phyloP scores from a whole-genome alignment of 64 coral and sea anemone species.

The Montipora sp. region DNA sequence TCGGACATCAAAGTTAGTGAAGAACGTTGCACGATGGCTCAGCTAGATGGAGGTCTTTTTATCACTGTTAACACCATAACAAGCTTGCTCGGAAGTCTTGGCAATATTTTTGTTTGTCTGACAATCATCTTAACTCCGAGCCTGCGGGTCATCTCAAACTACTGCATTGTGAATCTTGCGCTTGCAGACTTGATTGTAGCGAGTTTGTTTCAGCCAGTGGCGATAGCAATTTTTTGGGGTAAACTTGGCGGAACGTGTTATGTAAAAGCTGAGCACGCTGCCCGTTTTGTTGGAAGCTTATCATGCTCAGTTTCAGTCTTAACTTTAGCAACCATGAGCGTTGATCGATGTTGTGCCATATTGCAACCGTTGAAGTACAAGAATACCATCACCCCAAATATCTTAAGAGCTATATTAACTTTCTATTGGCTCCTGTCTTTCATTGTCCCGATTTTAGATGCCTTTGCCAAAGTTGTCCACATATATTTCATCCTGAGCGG shows the following conservation, averaged over 20 bases:
- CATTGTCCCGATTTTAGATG: constrained; percentile 59
- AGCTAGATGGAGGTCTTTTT: constrained; percentile 37
- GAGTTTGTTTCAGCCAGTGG: constrained; percentile 46
- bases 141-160: constrained; percentile 68
- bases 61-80: constrained; percentile 57
- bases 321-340: constrained; percentile 68
- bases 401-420: constrained; percentile 47
- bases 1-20: constrained; percentile 40
- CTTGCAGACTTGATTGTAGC: constrained; percentile 60
- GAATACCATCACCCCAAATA: background rate
- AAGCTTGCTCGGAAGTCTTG: constrained; percentile 53
- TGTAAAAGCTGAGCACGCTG: constrained; percentile 67
- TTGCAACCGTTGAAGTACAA: constrained; percentile 72
- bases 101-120: constrained; percentile 63
- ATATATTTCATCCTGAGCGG: constrained; percentile 35
- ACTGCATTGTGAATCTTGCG: constrained; percentile 68
- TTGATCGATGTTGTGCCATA: constrained; percentile 75
- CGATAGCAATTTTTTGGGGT: constrained; percentile 45
- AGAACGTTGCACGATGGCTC: constrained; percentile 57
- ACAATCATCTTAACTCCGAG: constrained; percentile 62
- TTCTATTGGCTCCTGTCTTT: constrained; percentile 46
- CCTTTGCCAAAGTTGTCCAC: constrained; percentile 59
- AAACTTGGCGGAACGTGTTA: constrained; percentile 68
- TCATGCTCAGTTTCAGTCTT: constrained; percentile 72
- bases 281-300: constrained; percentile 54